Percentiles rank a stretch among this genome's conserved stretches.
phyloP scores from a whole-genome alignment of 2,888 invertebrate species.

The Mythimna vitellina region DNA sequence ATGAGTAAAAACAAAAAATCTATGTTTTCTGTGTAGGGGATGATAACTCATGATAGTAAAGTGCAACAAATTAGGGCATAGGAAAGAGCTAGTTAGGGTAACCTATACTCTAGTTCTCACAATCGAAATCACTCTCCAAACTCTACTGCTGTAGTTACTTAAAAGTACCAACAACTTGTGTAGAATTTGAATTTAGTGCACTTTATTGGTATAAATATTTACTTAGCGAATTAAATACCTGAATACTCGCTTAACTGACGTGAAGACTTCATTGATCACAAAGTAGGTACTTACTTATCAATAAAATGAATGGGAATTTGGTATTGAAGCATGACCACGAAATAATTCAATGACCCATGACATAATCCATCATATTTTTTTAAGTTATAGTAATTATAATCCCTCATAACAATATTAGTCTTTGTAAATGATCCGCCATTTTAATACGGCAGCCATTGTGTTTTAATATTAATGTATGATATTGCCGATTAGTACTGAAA shows the following conservation, averaged over 20 bases:
- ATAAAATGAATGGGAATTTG: neutral
- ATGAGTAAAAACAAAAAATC: neutral
- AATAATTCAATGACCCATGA: neutral
- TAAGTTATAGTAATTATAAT: no score
- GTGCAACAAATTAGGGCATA: neutral
- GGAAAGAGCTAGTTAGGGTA: neutral
- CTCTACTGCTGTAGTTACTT: neutral
- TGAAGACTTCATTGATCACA: neutral
- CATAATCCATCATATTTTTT: neutral
- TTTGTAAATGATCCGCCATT: constrained; percentile 27
- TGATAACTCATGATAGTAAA: no score
- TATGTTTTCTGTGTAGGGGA: neutral
- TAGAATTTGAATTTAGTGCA: neutral
- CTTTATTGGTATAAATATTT: neutral
- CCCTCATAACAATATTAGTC: constrained; percentile 31
- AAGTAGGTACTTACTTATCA: neutral
- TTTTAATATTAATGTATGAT: constrained; percentile 47
- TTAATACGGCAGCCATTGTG: constrained; percentile 57
- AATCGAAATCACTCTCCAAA: neutral
- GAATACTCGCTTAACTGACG: constrained; percentile 41
- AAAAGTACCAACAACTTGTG: neutral
- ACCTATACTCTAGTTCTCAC: neutral
- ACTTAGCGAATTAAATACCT: neutral
- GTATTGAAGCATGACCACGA: neutral
- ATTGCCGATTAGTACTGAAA: no score